These are phyloP conservation scores for Platypus cylindrus DNA, from an alignment of 2,888 invertebrate genomes.

Conservation along the genomic window DNA sequence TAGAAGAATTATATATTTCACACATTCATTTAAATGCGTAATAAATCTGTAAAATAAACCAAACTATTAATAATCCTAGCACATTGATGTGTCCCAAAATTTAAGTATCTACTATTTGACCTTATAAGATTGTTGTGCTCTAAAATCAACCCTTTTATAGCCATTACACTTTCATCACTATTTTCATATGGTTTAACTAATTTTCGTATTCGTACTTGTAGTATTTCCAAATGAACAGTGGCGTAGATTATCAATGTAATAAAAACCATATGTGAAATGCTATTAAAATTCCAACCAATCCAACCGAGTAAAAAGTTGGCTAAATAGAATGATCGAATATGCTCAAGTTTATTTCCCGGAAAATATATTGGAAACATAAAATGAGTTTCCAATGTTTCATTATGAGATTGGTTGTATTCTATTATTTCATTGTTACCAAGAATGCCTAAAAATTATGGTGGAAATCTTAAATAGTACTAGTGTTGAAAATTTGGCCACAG, in stretches of 20 bases:
- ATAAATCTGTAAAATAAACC: conserved; percentile 1
- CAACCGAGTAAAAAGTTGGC: not conserved
- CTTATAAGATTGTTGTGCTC: conserved; percentile 1
- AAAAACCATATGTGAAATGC: conserved; percentile 2
- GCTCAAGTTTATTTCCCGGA: conserved; percentile 2
- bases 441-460: conserved; percentile 1
- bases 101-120: not conserved
- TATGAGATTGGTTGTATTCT: conserved; percentile 1
- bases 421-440: conserved; percentile 1
- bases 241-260: not conserved
- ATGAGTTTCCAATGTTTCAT: conserved; percentile 1
- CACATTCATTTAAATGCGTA: not conserved
- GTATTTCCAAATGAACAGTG: conserved; percentile 2
- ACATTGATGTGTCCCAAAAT: too few relatives aligned
- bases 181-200: not conserved
- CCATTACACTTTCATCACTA: not conserved
- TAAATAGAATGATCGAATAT: not conserved
- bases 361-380: conserved; percentile 1
- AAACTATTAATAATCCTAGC: too few relatives aligned
- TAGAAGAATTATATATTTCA: not conserved
- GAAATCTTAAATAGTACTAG: not conserved
- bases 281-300: conserved; percentile 1
- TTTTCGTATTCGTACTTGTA: conserved; percentile 2
- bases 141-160: not conserved
- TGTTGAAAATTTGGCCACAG: not conserved